A percentile compares a stretch with the other conserved stretches of the same genome.
These are phyloP conservation scores for Acrossocheilus fasciatus DNA, from an alignment of 2,797 vertebrate genomes.

Conservation along the genomic window DNA sequence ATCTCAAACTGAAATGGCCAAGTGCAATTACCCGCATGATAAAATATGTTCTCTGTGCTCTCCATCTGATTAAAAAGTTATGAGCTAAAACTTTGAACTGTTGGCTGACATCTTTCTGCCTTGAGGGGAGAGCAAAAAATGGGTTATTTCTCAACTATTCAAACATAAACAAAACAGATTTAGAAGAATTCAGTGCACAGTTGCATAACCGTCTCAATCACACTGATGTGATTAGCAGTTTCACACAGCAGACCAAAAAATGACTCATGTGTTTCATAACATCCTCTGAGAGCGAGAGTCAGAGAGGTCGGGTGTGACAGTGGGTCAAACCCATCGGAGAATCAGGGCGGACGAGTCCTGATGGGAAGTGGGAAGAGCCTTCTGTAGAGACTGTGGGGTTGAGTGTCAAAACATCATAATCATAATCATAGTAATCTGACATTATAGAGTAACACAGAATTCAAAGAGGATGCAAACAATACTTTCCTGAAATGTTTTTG, in stretches of 20 bases:
- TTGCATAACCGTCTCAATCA: conserved; percentile 67
- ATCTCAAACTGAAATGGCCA: background rate
- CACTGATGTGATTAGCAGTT: conserved; percentile 63
- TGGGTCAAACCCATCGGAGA: conserved; percentile 73
- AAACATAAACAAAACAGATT: conserved; percentile 12
- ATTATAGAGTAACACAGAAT: background rate
- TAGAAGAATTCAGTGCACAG: conserved; percentile 16
- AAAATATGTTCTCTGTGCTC: background rate
- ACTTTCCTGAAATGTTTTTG: background rate
- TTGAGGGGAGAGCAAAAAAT: background rate
- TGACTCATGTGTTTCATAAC: conserved; percentile 69
- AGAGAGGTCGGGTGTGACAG: conserved; percentile 43
- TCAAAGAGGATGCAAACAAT: background rate
- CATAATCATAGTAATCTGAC: background rate
- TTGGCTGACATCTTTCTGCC: conserved; percentile 1
- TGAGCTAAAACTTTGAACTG: background rate
- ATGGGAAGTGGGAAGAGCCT: background rate
- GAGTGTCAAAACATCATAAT: background rate
- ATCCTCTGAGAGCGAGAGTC: conserved; percentile 47
- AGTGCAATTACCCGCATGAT: background rate
- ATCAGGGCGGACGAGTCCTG: conserved; percentile 56
- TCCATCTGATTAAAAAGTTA: background rate
- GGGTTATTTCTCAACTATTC: background rate
- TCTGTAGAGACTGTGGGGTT: background rate
- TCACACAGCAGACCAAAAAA: conserved; percentile 54